Percentiles rank a stretch among this genome's conserved stretches.
Conservation (phyloP, 2,113 vertebrate species). For the Gorsachius goisagi region DNA sequence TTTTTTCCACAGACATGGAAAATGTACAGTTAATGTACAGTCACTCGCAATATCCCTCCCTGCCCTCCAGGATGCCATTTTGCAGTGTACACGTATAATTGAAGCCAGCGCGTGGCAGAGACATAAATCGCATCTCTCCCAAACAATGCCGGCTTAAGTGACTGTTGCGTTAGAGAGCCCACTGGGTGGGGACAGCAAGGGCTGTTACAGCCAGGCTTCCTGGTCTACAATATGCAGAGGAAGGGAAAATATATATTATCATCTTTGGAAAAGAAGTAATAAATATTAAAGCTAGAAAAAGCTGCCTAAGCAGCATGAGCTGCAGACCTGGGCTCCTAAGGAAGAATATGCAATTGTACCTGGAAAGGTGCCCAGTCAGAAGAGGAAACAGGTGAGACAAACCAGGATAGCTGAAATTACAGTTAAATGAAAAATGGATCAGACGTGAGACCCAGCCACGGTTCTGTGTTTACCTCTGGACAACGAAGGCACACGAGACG, state of each 20-base stretch:
- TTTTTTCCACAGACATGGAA: neutral
- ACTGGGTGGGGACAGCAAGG: neutral
- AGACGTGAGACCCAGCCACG: neutral
- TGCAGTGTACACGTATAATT: slow-evolving; percentile 43
- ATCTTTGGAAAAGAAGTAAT: neutral
- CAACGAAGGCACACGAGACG: neutral
- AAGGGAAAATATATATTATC: neutral
- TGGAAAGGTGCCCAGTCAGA: neutral
- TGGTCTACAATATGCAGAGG: neutral
- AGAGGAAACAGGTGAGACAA: neutral
- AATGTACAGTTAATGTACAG: neutral
- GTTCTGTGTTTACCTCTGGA: neutral
- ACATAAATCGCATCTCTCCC: neutral
- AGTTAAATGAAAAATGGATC: neutral
- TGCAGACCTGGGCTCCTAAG: neutral
- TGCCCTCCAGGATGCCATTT: slow-evolving; percentile 52
- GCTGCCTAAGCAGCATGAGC: neutral
- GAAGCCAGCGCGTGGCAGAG: neutral
- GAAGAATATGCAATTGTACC: neutral
- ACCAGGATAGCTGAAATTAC: rapidly evolving
- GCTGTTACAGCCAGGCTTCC: neutral
- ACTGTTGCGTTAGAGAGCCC: neutral
- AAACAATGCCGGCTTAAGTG: neutral
- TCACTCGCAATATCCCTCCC: neutral
- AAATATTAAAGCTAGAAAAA: neutral